Percentiles rank a stretch among this genome's conserved stretches.
phyloP scores from a whole-genome alignment of 2,797 vertebrate genomes.

The Myotis findleyi region DNA sequence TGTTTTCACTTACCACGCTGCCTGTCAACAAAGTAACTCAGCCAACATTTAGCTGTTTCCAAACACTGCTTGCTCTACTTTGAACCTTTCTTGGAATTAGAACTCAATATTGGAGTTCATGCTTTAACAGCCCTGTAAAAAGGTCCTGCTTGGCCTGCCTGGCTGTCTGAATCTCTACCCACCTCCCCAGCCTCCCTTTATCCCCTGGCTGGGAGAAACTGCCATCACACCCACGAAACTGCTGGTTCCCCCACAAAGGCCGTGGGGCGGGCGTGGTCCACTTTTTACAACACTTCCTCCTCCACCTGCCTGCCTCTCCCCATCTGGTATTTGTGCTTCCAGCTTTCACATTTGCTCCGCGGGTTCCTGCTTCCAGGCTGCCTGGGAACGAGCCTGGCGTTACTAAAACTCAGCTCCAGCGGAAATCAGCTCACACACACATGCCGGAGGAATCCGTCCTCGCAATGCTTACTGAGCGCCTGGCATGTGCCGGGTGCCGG shows the following conservation, averaged over 20 bases:
- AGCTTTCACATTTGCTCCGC: neutral
- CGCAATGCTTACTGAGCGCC: neutral
- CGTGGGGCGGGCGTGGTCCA: too few relatives aligned
- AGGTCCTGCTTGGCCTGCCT: neutral
- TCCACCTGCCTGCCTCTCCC: neutral
- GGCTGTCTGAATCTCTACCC: neutral
- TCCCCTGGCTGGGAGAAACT: neutral
- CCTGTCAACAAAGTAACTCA: neutral
- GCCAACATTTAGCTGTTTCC: neutral
- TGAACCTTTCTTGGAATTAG: neutral
- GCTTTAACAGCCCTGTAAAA: neutral
- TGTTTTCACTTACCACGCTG: neutral
- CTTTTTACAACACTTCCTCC: neutral
- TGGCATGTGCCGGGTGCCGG: neutral
- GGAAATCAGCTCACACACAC: slow-evolving; percentile 10
- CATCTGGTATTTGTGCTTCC: neutral
- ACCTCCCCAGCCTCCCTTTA: neutral
- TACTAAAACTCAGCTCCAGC: neutral
- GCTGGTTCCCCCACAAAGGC: neutral
- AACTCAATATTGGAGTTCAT: neutral
- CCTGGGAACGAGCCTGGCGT: neutral
- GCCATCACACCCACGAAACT: neutral
- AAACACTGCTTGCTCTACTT: neutral
- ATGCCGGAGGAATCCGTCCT: neutral
- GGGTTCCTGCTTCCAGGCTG: neutral